Base-by-base conservation (phyloP, 1,140 invertebrate species). In the Wasmannia auropunctata region DNA sequence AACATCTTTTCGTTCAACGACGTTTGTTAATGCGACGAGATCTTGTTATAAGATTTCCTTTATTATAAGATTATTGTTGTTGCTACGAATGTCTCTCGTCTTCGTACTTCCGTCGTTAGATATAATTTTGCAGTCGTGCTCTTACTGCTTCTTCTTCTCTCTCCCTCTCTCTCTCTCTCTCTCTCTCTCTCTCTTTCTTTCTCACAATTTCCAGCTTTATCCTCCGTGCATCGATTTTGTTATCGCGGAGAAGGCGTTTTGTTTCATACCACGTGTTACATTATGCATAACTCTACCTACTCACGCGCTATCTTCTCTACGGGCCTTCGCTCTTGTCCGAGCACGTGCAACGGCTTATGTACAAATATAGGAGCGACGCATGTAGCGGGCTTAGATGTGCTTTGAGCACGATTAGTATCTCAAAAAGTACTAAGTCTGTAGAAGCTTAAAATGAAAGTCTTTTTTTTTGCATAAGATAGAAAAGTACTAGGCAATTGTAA, bases 241-340 rank as follows among this genome's bases (percentile, higher is more conserved):
- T 77, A 77, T 77, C 75, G 37, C 11, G 58, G 28, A 63, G 28
- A 49, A 77, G 75, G 58, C 40, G 75, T 77, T 77, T 77, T 77
- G 75, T 77, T 77, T 77, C 75, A 49, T 65, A 34, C 40, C n/a
- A 46, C 40, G 58, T 77, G 58, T 77, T 77, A 77, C 58, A 77
- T 77, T 77, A 77, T 77, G 75, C 75, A 77, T 77, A 77, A 77
- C 58, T 63, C 58, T 63, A 77, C 58, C 58, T n/a, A 63, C 75
- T 65, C 37, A 46, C 19, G 40, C 28, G 40, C 58, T 65, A 43
- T 77, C 74, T 63, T 77, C 75, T 77, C 58, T 37, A 77, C 8
- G 40, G 3, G 7, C 43, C 58, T 28, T 31, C 37, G 56, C 54
- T 77, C 58, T 63, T 77, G 75, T 77, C 58, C 58, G 40, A 77